A percentile compares a stretch with the other conserved stretches of the same genome.
Conservation (phyloP, 2,888 invertebrate species). For the Alloscopus bannaensis region DNA sequence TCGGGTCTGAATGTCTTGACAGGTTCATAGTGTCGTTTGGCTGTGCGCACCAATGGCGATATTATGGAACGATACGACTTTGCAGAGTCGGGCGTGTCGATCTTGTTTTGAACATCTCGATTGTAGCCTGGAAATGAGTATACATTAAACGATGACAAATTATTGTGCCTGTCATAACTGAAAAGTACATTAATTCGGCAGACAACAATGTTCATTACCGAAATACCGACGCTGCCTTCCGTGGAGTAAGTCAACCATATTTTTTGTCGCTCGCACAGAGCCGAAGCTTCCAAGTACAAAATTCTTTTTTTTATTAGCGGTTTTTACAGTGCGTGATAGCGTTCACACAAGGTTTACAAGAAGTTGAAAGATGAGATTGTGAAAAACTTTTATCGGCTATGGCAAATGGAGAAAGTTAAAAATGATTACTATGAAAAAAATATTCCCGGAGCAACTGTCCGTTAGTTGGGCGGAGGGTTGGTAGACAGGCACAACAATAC, state of each 20-base stretch:
- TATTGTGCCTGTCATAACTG: too few species aligned
- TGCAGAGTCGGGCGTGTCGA: slow-evolving; percentile 58
- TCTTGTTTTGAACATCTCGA: slow-evolving; percentile 3
- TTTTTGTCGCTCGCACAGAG: neutral
- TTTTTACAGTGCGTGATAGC: neutral
- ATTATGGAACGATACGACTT: slow-evolving; percentile 41
- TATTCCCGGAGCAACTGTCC: too few species aligned
- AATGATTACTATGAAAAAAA: too few species aligned
- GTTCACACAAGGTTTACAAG: neutral
- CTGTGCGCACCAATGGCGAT: slow-evolving; percentile 4
- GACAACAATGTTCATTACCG: too few species aligned
- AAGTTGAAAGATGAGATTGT: neutral
- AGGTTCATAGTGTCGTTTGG: slow-evolving; percentile 14
- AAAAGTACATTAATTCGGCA: too few species aligned
- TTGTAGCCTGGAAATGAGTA: slow-evolving; percentile 45
- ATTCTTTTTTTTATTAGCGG: neutral
- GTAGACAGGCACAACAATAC: too few species aligned
- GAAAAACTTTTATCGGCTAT: neutral
- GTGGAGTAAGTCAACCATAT: neutral
- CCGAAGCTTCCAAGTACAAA: neutral
- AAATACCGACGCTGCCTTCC: neutral
- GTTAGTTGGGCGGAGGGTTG: too few species aligned
- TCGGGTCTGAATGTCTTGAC: slow-evolving; percentile 45
- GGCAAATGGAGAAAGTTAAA: neutral
- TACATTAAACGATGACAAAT: too few species aligned